A percentile compares a stretch with the other conserved stretches of the same genome.
Conservation (phyloP, 2,888 invertebrate species). For the Torymus texanus region DNA sequence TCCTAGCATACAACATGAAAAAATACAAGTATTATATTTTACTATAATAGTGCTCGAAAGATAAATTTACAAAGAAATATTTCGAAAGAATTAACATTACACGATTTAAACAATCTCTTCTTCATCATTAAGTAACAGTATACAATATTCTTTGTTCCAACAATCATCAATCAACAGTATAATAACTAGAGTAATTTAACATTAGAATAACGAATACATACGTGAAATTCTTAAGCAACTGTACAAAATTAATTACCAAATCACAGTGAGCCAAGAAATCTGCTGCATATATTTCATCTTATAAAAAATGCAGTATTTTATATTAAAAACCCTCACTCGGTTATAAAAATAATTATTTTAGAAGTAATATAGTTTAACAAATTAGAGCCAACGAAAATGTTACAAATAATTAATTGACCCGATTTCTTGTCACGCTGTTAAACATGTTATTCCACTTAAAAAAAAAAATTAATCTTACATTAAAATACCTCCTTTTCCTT, state of each 20-base stretch:
- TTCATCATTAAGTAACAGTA: slow-evolving; percentile 56
- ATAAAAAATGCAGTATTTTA: slow-evolving; percentile 48
- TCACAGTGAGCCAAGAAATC: slow-evolving; percentile 53
- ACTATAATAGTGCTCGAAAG: slow-evolving; percentile 23
- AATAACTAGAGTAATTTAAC: slow-evolving; percentile 53
- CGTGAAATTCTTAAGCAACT: slow-evolving; percentile 53
- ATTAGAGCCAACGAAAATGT: slow-evolving; percentile 35
- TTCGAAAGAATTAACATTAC: slow-evolving; percentile 46
- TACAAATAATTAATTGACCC: slow-evolving; percentile 30
- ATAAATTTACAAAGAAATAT: slow-evolving; percentile 45
- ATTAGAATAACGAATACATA: slow-evolving; percentile 54
- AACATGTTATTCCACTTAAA: slow-evolving; percentile 15
- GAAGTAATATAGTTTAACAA: slow-evolving; percentile 46
- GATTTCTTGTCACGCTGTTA: slow-evolving; percentile 53
- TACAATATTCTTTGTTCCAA: slow-evolving; percentile 56
- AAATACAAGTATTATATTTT: slow-evolving; percentile 8
- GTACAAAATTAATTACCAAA: slow-evolving; percentile 55
- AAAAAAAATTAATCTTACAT: slow-evolving; percentile 43
- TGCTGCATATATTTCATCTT: slow-evolving; percentile 21
- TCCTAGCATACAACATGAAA: slow-evolving; percentile 16
- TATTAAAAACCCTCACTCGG: slow-evolving; percentile 37
- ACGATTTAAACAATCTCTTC: slow-evolving; percentile 48
- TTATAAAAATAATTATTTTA: slow-evolving; percentile 55
- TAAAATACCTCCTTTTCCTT: slow-evolving; percentile 48
- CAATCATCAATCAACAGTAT: slow-evolving; percentile 55